These are phyloP conservation scores for Anhinga rufa DNA, from an alignment of 2,113 vertebrate genomes.

Conservation along the genomic window DNA sequence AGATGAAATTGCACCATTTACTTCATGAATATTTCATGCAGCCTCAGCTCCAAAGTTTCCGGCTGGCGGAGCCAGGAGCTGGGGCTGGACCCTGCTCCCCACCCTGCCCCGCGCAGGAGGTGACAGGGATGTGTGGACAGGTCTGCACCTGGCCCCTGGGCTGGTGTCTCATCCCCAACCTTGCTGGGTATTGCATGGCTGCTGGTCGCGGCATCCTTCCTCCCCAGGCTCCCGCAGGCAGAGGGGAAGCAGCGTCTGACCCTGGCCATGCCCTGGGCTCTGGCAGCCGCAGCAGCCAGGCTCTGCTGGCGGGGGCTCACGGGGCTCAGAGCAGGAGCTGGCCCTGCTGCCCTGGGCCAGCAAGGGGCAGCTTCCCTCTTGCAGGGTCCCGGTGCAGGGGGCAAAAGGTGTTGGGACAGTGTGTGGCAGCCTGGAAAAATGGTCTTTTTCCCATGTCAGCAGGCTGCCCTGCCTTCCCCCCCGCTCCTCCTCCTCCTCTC, in stretches of 20 bases:
- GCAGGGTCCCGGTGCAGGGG: no score
- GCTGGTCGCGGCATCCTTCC: rapidly evolving
- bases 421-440: background rate
- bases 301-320: rapidly evolving
- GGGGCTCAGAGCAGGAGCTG: rapidly evolving
- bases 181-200: rapidly evolving
- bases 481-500: background rate
- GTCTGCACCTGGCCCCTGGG: rapidly evolving
- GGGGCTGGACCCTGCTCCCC: background rate
- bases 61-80: constrained; percentile 52
- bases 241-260: rapidly evolving
- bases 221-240: rapidly evolving
- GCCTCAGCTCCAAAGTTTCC: constrained; percentile 68
- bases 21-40: constrained; percentile 81
- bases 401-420: background rate
- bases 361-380: background rate
- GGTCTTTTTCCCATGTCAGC: background rate
- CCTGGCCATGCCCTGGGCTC: background rate
- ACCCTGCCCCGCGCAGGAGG: background rate
- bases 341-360: background rate
- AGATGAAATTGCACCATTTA: constrained; percentile 82
- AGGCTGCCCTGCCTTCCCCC: background rate
- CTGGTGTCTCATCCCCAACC: rapidly evolving
- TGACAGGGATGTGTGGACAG: rapidly evolving
- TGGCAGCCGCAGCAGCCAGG: background rate